Base-by-base conservation (phyloP, 2,113 vertebrate species). In the Bubo bubo region DNA sequence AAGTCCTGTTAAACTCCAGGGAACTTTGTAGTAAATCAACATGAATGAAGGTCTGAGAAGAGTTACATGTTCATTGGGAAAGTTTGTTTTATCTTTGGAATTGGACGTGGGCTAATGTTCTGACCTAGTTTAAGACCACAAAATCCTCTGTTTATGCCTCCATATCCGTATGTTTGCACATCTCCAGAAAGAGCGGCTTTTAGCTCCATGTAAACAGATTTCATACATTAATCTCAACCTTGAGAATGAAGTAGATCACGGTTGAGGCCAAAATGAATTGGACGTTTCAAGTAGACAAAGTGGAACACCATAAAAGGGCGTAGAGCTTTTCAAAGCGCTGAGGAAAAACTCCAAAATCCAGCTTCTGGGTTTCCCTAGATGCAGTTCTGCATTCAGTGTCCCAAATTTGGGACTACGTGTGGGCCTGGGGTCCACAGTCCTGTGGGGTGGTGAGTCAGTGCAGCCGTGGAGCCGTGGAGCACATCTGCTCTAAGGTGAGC, bases 261-360 rank as follows among this genome's bases (percentile, higher is more conserved):
- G 3, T 0, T 4, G 72, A 55, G 62, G 28, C 55, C 73, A 16
- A 34, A 28, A 74, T 0, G 8, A 37, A 3, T 5, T 8, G 41
- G 6, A 4, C 0, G 0, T 10, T n/a, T 56, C 21, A 20, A 53
- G 39, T 9, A 28, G 21, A 43, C 1, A 0, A 10, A 6, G 0
- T 18, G 41, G 30, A 64, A 24, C 47, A 26, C 52, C 10, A 2
- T 3, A 34, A 41, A 79, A 70, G 52, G 55, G 12, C 4, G 7
- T 0, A 19, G 5, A 13, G 34, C 10, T 85, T 34, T 22, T 10
- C 84, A 39, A 55, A 73, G 49, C 1, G 6, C 19, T 23, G 47
- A 43, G 47, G 32, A 18, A 28, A 21, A 28, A 5, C 13, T 37
- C 34, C 7, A 52, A 43, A 90, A 35, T 47, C 39, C 50, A 64